Percentiles rank a stretch among this genome's conserved stretches.
Conservation (phyloP, 1,140 invertebrate genomes). For the Drosophila mayri region DNA sequence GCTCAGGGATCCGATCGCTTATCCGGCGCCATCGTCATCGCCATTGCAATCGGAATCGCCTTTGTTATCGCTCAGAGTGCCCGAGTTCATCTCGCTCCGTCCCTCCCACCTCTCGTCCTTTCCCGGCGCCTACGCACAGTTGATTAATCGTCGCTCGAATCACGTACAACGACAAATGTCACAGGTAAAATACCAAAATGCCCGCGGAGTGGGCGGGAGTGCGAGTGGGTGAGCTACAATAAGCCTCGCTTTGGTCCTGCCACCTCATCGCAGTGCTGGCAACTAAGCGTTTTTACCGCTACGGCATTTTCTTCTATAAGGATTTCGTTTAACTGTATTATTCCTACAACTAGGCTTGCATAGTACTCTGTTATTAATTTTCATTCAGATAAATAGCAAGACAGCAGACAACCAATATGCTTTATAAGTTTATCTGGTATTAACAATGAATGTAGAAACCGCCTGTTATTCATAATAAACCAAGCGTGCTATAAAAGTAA, state of each 20-base stretch:
- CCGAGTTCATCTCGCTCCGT: constrained; percentile 21
- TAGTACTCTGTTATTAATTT: not conserved
- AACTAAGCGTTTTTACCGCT: not conserved
- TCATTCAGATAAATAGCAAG: not conserved
- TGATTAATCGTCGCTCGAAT: constrained; percentile 75
- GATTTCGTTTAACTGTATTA: not conserved
- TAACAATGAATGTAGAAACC: not conserved
- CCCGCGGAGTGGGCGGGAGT: not conserved
- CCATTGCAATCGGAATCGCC: constrained; percentile 27
- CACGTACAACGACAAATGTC: constrained; percentile 75
- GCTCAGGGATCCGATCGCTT: constrained; percentile 22
- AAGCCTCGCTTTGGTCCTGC: constrained; percentile 11
- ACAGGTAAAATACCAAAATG: constrained; percentile 58
- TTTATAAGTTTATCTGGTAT: not conserved
- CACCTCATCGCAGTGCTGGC: not conserved
- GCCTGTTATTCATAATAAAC: not conserved
- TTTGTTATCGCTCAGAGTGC: constrained; percentile 54
- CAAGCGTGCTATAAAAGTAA: not conserved
- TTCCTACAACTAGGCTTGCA: not conserved
- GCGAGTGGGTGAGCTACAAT: constrained; percentile 4
- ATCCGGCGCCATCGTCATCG: constrained; percentile 35
- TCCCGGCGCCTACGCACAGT: constrained; percentile 56
- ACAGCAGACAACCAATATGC: not conserved
- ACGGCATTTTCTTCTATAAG: not conserved
- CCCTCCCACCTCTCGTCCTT: not conserved